These are phyloP conservation scores for Perizoma affinitatum DNA, from an alignment of 2,888 invertebrate species.

Conservation along the genomic window DNA sequence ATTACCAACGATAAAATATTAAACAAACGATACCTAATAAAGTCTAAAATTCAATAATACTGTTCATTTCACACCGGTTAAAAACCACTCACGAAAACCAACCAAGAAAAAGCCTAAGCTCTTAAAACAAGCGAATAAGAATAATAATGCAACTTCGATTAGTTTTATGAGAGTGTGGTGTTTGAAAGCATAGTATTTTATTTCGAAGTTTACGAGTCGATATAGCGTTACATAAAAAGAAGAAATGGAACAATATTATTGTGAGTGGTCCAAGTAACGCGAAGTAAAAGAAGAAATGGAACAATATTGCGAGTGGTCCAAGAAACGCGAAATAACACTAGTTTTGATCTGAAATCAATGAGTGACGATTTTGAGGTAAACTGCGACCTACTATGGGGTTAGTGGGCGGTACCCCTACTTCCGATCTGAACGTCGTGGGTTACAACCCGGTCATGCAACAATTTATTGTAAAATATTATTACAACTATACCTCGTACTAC, in stretches of 20 bases:
- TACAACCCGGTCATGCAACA: no score
- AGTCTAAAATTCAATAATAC: constrained; percentile 64
- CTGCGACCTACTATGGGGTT: no score
- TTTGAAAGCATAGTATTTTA: constrained; percentile 60
- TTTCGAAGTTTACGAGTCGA: constrained; percentile 65
- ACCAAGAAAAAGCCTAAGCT: not conserved
- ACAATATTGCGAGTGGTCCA: constrained; percentile 39
- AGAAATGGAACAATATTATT: constrained; percentile 51
- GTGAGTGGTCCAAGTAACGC: constrained; percentile 39
- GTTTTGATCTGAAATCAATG: no score
- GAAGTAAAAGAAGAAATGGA: constrained; percentile 46
- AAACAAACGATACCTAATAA: constrained; percentile 56
- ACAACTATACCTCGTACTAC: no score
- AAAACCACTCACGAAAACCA: constrained; percentile 7
- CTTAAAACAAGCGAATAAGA: constrained; percentile 29
- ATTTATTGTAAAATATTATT: no score
- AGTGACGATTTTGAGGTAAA: no score
- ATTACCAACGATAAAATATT: constrained; percentile 63
- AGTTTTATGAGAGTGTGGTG: constrained; percentile 22
- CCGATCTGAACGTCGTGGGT: no score
- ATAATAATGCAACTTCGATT: constrained; percentile 25
- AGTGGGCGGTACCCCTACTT: no score
- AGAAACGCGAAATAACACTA: no score
- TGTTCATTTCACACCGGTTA: constrained; percentile 61
- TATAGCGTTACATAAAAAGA: constrained; percentile 66